Base-by-base conservation (phyloP, 2,797 vertebrate species). In the Clarias platycephalus region DNA sequence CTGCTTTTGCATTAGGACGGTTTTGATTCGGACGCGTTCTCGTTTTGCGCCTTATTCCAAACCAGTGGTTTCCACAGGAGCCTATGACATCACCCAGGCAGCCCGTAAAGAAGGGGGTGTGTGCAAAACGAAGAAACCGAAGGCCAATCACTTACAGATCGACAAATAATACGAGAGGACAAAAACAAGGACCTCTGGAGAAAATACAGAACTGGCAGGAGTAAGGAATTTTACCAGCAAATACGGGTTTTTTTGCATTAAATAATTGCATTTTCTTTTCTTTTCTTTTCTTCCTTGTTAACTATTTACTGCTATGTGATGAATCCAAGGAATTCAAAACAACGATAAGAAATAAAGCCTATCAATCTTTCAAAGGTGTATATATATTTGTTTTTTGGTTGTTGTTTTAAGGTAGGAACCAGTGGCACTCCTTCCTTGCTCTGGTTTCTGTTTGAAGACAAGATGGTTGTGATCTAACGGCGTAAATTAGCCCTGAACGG, bases 41-140 rank as follows among this genome's bases (percentile, higher is more conserved):
- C 57, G 37, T 77, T 77, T 85, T 34, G 77, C 72, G 78, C 80
- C 57, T 88, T 86, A 81, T 84, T 88, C 67, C 62, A 80, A 24
- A 55, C n/a, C 80, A 70, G 82, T 82, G 81, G 86, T 88, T 85
- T 89, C 83, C 87, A 86, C 80, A 84, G 81, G 80, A 85, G 84
- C 84, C 71, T 70, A 87, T 89, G 84, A 88, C 85, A 86, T 89
- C 88, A 89, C 70, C 85, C 67, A 77, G 76, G 81, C 86, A 82
- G 87, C 86, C 80, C 82, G 82, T 85, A 81, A 83, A 86, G 72
- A 87, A 84, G 86, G 85, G 86, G 85, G 79, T 77, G 89, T 72
- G 71, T 84, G 72, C 63, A 68, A 31, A 64, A 85, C 70, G 60
- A 83, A 64, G 67, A 75, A 57, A 84, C 68, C 55, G 62, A 79